phyloP scores from a whole-genome alignment of 2,113 vertebrate genomes.

The Sminthopsis crassicaudata region DNA sequence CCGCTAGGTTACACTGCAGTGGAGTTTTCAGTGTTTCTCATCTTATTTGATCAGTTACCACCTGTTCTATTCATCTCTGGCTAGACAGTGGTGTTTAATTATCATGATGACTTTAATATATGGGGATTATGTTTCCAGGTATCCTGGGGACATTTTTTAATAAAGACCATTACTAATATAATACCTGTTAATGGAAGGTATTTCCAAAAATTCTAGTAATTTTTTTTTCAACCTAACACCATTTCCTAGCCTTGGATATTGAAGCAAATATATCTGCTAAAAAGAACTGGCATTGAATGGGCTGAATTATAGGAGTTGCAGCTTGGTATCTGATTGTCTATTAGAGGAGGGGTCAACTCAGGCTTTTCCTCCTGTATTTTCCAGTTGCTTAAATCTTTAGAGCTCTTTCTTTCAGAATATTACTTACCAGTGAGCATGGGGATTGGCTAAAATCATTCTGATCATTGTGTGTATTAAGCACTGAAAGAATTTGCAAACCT shows the following conservation, averaged over 20 bases:
- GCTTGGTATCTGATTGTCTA: neutral
- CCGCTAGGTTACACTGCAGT: constrained; percentile 49
- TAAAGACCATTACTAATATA: neutral
- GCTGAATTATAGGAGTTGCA: neutral
- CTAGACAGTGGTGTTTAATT: constrained; percentile 31
- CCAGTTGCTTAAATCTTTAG: neutral
- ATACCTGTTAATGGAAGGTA: neutral
- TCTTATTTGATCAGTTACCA: constrained; percentile 23
- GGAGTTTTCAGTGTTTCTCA: constrained; percentile 29
- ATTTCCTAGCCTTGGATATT: neutral
- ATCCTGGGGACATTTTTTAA: neutral
- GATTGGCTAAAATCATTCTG: neutral
- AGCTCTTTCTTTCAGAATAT: neutral
- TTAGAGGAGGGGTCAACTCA: neutral
- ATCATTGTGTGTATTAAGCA: neutral
- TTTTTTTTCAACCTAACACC: neutral
- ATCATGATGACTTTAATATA: neutral
- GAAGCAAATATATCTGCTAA: neutral
- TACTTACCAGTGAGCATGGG: neutral
- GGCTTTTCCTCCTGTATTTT: neutral
- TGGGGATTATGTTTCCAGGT: neutral
- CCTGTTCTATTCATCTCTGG: constrained; percentile 7
- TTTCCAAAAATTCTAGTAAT: neutral
- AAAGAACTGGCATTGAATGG: neutral
- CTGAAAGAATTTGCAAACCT: neutral